phyloP scores from a whole-genome alignment of 2,113 vertebrate species.

The Pithys albifrons region DNA sequence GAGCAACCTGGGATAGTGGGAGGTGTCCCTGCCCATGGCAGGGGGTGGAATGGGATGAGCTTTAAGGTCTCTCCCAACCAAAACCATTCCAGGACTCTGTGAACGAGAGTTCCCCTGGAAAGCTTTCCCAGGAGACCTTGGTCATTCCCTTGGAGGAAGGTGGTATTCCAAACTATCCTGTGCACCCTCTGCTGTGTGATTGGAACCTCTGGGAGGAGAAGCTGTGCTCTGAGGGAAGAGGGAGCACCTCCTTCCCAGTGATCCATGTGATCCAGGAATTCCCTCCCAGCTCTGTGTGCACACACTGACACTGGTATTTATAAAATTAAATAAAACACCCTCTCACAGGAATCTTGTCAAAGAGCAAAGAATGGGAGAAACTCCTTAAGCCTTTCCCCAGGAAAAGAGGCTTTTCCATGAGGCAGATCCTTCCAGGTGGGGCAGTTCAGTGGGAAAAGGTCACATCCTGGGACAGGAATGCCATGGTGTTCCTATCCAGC shows the following conservation, averaged over 20 bases:
- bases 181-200: neutral
- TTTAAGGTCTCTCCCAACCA: neutral
- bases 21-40: neutral
- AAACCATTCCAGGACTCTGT: neutral
- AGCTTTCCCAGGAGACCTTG: neutral
- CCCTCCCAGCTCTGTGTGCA: accelerated
- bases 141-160: neutral
- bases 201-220: neutral
- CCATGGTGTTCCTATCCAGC: neutral
- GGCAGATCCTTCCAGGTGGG: neutral
- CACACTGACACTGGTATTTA: neutral
- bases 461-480: neutral
- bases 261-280: accelerated
- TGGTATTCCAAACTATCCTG: neutral
- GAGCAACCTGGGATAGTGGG: neutral
- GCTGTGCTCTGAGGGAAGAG: neutral
- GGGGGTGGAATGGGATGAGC: neutral
- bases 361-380: neutral
- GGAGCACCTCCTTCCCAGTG: neutral
- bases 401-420: neutral
- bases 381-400: neutral
- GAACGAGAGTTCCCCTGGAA: neutral
- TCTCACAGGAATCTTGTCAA: neutral
- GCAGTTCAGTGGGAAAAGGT: neutral
- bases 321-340: neutral